A percentile compares a stretch with the other conserved stretches of the same genome.
phyloP scores from a whole-genome alignment of 92 coral and sea anemone genomes.

The Porites divaricata region DNA sequence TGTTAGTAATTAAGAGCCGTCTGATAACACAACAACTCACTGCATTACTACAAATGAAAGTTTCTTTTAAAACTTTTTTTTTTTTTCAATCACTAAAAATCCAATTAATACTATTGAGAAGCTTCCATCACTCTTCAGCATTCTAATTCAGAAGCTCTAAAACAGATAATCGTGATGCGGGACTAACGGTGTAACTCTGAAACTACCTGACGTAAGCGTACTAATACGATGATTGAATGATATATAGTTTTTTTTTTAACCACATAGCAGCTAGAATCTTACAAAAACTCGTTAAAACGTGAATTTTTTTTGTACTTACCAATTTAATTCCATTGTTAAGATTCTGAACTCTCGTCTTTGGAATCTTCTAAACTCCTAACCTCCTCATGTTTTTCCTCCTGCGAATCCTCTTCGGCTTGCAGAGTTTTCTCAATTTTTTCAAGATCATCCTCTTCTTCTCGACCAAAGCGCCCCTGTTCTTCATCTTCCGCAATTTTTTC shows the following conservation, averaged over 20 bases:
- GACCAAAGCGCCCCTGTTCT: slow-evolving; percentile 55
- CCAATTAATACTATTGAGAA: too few relatives aligned
- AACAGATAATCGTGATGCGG: too few relatives aligned
- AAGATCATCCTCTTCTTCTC: slow-evolving; percentile 38
- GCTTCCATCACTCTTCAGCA: too few relatives aligned
- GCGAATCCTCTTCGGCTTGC: background rate
- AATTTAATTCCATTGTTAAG: slow-evolving; percentile 38
- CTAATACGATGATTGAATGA: background rate
- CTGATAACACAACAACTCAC: too few relatives aligned
- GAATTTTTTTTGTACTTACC: background rate
- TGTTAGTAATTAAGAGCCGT: too few relatives aligned
- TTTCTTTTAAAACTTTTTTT: too few relatives aligned
- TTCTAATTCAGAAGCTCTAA: too few relatives aligned
- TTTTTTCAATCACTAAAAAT: too few relatives aligned
- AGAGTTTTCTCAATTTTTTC: slow-evolving; percentile 27
- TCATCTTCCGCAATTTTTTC: too few relatives aligned
- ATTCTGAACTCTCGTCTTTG: slow-evolving; percentile 26
- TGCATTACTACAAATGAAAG: too few relatives aligned
- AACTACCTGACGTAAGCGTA: too few relatives aligned
- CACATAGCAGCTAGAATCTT: background rate
- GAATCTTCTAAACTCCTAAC: slow-evolving; percentile 35
- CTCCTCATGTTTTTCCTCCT: slow-evolving; percentile 12
- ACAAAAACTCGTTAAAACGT: background rate
- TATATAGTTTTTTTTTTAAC: background rate
- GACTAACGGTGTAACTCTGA: too few relatives aligned